Percentiles rank a stretch among this genome's conserved stretches.
Conservation (phyloP, 2,797 vertebrate genomes). For the Macroramphosus scolopax region DNA sequence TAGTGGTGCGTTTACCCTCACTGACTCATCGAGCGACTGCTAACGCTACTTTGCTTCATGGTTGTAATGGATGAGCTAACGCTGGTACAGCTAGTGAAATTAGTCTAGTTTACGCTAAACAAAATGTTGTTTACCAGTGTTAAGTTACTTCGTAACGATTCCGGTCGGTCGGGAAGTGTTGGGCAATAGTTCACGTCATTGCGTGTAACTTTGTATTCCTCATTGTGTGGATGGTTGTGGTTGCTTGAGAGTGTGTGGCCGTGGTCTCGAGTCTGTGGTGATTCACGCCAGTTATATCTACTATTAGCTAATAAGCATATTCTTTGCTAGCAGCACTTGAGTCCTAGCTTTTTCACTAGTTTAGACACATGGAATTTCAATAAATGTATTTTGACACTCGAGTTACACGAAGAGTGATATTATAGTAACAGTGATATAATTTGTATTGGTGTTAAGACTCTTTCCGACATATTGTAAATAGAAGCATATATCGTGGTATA, state of each 20-base stretch:
- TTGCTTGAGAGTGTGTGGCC: constrained; percentile 9
- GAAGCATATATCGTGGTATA: constrained; percentile 36
- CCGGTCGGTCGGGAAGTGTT: constrained; percentile 47
- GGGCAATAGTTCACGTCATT: constrained; percentile 51
- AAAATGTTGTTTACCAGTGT: not conserved
- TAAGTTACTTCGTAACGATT: constrained; percentile 28
- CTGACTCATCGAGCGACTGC: constrained; percentile 54
- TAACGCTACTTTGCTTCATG: constrained; percentile 49
- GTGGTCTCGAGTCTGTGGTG: constrained; percentile 8
- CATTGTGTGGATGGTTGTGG: constrained; percentile 32
- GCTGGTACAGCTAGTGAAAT: constrained; percentile 19
- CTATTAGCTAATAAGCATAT: constrained; percentile 36
- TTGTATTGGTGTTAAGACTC: too few relatives aligned
- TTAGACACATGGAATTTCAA: not conserved
- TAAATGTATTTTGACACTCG: constrained; percentile 9
- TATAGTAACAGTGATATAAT: too few relatives aligned
- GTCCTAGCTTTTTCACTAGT: constrained; percentile 1
- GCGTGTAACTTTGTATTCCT: constrained; percentile 62
- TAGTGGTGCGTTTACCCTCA: constrained; percentile 42
- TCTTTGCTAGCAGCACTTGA: constrained; percentile 21
- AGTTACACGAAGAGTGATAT: not conserved
- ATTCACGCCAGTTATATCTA: constrained; percentile 12
- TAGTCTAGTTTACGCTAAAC: constrained; percentile 12
- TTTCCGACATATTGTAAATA: too few relatives aligned
- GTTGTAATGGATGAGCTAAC: constrained; percentile 24